Base-by-base conservation (phyloP, 2,797 vertebrate genomes). In the Limosa lapponica region DNA sequence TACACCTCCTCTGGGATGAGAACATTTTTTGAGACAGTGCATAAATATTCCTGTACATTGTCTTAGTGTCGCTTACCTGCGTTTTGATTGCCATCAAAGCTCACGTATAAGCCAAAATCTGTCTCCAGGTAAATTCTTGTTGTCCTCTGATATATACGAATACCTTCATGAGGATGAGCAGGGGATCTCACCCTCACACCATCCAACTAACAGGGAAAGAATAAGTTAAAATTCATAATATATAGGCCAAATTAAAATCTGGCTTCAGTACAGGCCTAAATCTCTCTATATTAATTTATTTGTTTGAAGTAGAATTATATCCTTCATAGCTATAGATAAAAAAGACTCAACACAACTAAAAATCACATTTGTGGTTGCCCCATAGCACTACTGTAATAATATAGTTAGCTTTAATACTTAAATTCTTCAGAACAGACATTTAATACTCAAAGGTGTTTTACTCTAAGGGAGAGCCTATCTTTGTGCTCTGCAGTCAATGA, bases 41-140 rank as follows among this genome's bases (percentile, higher is more conserved):
- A 52, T 51, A 77, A 87, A 57, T 90, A 58, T 69, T 91, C 37
- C 20, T 55, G 36, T 16, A 57, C 3, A 13, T 48, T 34, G n/a
- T 89, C 64, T 73, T 85, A 22, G 8, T 22, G 16, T 44, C 44
- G 59, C 24, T 93, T 98, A 99, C 99, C 98, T 98, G 98, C 97
- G 94, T 95, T 97, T 85, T 96, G 94, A 34, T 41, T 80, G 70
- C 98, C 98, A 88, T 98, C 97, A 91, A 98, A 99, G 61, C 98
- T 96, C 49, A 99, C 69, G 1, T 97, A 97, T 37, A 99, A 97
- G 32, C 99, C 99, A 92, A 99, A 99, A 94, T 99, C 98, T 8
- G 99, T 98, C 92, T 98, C 97, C 72, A 99, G 83, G 94, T 97
- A 97, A 93, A 99, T 97, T 72, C 78, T 97, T 77, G 87, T 98